Conservation (phyloP, 2,797 vertebrate genomes). For the Siniperca scherzeri region DNA sequence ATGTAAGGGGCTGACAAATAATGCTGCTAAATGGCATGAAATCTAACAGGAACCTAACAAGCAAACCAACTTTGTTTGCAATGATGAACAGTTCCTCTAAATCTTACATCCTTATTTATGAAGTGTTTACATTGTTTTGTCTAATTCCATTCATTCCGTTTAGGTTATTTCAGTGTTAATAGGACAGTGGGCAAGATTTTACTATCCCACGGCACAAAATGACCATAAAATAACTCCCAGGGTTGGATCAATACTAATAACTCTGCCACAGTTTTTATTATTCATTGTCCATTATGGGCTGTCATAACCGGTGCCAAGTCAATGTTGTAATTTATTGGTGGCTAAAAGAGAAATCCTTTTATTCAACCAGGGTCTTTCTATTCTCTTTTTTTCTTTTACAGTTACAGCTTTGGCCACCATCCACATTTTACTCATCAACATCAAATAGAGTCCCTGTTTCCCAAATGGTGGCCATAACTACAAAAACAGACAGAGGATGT, state of each 20-base stretch:
- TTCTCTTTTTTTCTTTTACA: neutral
- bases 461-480: neutral
- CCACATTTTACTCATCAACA: constrained; percentile 4
- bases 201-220: neutral
- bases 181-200: neutral
- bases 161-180: neutral
- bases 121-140: neutral
- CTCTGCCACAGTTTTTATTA: neutral
- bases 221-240: neutral
- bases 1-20: neutral
- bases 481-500: neutral
- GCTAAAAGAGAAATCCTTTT: neutral
- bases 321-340: neutral
- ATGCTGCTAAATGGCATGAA: neutral
- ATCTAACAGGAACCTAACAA: neutral
- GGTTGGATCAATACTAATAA: constrained; percentile 15
- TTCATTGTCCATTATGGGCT: constrained; percentile 2
- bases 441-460: neutral
- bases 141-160: neutral
- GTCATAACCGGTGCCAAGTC: neutral
- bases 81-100: neutral
- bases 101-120: neutral
- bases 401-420: neutral
- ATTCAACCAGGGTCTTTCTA: neutral
- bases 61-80: neutral